Base-by-base conservation (phyloP, 2,113 vertebrate genomes). In the Columba livia region DNA sequence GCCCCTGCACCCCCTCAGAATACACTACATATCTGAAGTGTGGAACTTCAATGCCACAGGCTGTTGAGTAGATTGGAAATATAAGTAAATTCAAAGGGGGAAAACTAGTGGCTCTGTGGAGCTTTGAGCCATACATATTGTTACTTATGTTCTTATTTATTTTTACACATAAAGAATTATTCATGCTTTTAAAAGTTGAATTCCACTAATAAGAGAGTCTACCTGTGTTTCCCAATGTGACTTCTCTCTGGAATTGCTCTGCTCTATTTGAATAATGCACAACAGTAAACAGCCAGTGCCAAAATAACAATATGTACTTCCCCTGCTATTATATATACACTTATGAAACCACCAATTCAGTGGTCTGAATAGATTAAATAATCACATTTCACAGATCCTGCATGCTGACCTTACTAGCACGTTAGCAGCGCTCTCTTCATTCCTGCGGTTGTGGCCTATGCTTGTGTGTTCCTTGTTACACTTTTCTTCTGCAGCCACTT, bases 401-500 rank as follows among this genome's bases (percentile, higher is more conserved):
- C 31, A 48, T 0, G 0, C 28, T 2, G 7, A 54, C 34, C 40
- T 65, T 14, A 38, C 32, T 36, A 51, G 10, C 23, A 62, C 0
- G 0, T 18, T 50, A 54, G 13, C 4, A 10, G 25, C 0, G 1
- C 28, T 51, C 31, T 69, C 32, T 61, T 69, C 23, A 36, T 67
- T 79, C 42, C 62, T 85, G 7, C 50, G n/a, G n/a, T 5, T 80
- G 38, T 50, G 91, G 73, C 38, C 57, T n/a, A 3, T 57, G 64
- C n/a, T 47, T 2, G 0, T 58, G 4, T 12, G 6, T 34, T 81
- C 69, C 56, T 40, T 87, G 53, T 60, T 48, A 89, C 25, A 15
- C 28, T 29, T 40, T 31, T 89, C 60, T 66, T n/a, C 21, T 73
- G 36, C 51, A 95, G 70, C n/a, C 81, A 75, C 42, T 75, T 79